These are phyloP conservation scores for Junonia oenone DNA, from an alignment of 2,888 invertebrate genomes.

Conservation along the genomic window DNA sequence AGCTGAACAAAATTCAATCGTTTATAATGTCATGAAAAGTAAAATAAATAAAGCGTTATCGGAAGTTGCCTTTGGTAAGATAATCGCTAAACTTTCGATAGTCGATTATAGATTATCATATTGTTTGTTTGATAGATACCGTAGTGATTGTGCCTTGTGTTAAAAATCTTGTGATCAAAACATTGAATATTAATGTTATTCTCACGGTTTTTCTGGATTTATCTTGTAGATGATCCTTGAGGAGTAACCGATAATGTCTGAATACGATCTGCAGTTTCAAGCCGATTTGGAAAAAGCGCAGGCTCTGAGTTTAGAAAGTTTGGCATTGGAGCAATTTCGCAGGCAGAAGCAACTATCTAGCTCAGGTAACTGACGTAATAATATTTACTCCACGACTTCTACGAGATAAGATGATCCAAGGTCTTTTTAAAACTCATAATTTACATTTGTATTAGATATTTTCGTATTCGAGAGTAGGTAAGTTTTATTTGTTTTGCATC, in stretches of 20 bases:
- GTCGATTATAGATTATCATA: not conserved
- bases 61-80: conserved; percentile 47
- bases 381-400: conserved; percentile 47
- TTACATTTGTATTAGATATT: not conserved
- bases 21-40: conserved; percentile 50
- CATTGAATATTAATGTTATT: conserved; percentile 35
- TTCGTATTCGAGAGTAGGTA: not conserved
- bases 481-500: not conserved
- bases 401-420: conserved; percentile 39
- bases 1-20: conserved; percentile 37
- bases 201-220: conserved; percentile 49
- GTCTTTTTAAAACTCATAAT: conserved; percentile 3
- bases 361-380: conserved; percentile 67
- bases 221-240: conserved; percentile 48
- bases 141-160: conserved; percentile 27
- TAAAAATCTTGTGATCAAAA: conserved; percentile 22
- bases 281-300: conserved; percentile 93
- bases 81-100: conserved; percentile 23
- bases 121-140: conserved; percentile 20
- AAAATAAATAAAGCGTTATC: conserved; percentile 40
- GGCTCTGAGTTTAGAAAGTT: conserved; percentile 91
- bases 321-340: conserved; percentile 89
- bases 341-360: conserved; percentile 81
- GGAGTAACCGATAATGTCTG: conserved; percentile 68
- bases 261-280: conserved; percentile 90